Evolutionary conservation across 2,888 invertebrate genomes (phyloP).

Genomic region (Phlogophora meticulosa): DNA sequence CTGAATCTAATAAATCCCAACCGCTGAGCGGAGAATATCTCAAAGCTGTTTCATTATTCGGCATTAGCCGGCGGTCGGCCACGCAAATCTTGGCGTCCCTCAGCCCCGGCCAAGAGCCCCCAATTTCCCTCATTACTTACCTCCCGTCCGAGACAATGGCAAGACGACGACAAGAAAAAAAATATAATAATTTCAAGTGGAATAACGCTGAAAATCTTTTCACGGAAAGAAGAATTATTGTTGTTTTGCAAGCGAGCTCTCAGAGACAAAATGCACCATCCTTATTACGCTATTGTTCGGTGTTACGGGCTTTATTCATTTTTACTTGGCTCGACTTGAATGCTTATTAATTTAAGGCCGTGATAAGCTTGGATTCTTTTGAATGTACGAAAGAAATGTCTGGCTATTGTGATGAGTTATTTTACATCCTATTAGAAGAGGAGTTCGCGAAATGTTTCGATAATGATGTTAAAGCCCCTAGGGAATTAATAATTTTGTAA

Average conservation of each 20-base stretch:
- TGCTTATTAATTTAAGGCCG: conserved; percentile 91
- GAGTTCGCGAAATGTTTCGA: conserved; percentile 66
- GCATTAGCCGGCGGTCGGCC: conserved; percentile 88
- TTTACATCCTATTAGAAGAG: conserved; percentile 84
- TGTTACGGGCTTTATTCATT: conserved; percentile 91
- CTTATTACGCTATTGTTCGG: conserved; percentile 90
- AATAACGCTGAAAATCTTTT: conserved; percentile 91
- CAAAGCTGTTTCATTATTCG: conserved; percentile 89
- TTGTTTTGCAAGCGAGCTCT: conserved; percentile 91
- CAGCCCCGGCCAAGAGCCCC: conserved; percentile 84
- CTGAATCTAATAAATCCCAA: conserved; percentile 87
- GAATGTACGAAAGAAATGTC: conserved; percentile 89
- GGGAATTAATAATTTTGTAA: conserved; percentile 36
- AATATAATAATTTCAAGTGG: conserved; percentile 91
- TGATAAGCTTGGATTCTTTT: conserved; percentile 91
- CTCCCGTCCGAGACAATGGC: conserved; percentile 90
- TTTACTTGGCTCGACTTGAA: conserved; percentile 91
- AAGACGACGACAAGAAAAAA: conserved; percentile 90
- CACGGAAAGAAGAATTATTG: conserved; percentile 91
- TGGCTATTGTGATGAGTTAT: conserved; percentile 88
- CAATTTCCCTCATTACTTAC: conserved; percentile 91
- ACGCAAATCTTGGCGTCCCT: conserved; percentile 89
- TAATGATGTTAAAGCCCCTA: conserved; percentile 63
- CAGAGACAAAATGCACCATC: conserved; percentile 91
- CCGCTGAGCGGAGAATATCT: conserved; percentile 84